These are phyloP conservation scores for Leucoma salicis DNA, from an alignment of 2,888 invertebrate genomes.

Conservation along the genomic window DNA sequence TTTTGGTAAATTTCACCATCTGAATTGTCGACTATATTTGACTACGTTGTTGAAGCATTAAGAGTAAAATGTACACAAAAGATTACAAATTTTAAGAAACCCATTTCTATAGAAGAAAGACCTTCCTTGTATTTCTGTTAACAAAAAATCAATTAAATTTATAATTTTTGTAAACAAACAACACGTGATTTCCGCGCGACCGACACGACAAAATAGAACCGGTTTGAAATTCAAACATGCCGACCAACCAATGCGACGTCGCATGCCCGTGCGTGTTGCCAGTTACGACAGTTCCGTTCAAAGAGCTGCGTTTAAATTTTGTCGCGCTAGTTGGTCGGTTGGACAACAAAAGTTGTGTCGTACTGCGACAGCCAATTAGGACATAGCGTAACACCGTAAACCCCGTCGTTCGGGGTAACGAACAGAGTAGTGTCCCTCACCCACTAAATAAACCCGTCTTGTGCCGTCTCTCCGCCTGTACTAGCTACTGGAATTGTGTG, in stretches of 20 bases:
- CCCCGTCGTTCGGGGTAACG: no score
- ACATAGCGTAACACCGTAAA: neutral
- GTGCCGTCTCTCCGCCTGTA: constrained; percentile 1
- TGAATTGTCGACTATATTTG: no score
- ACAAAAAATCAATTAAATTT: no score
- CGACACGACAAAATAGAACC: constrained; percentile 56
- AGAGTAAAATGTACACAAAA: no score
- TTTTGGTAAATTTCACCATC: no score
- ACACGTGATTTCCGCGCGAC: constrained; percentile 28
- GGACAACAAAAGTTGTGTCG: neutral
- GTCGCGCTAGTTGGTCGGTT: neutral
- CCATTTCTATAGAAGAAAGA: no score
- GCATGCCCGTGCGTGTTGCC: neutral
- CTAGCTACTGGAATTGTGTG: neutral
- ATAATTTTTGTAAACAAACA: neutral
- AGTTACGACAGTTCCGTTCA: neutral
- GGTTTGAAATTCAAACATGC: constrained; percentile 82
- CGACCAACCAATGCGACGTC: neutral
- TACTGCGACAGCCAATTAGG: neutral
- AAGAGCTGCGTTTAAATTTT: neutral
- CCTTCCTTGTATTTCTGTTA: no score
- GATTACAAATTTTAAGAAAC: no score
- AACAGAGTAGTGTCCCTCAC: no score
- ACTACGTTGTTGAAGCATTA: no score
- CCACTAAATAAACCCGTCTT: no score